These are phyloP conservation scores for Trachelus tabidus DNA, from an alignment of 2,888 invertebrate species.

Conservation along the genomic window DNA sequence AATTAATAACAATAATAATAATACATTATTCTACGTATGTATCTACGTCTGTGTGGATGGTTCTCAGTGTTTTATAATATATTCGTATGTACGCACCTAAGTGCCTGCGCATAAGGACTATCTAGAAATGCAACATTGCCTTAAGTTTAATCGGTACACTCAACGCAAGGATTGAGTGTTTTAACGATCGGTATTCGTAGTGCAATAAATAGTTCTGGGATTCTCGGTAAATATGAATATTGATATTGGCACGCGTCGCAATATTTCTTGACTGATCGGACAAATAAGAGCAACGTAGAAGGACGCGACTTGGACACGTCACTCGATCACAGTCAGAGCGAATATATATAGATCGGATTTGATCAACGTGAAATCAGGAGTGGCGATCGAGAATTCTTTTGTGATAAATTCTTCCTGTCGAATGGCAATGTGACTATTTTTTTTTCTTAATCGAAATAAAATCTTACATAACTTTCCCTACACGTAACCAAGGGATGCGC, in stretches of 20 bases:
- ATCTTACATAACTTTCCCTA: neutral
- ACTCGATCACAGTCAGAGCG: too few relatives aligned
- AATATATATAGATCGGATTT: neutral
- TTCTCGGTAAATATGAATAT: neutral
- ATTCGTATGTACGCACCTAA: constrained; percentile 12
- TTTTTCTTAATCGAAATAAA: neutral
- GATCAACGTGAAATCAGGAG: neutral
- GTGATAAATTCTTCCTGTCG: too few relatives aligned
- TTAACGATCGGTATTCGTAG: neutral
- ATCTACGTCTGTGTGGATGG: neutral
- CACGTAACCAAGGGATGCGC: neutral
- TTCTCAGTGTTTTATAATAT: constrained; percentile 13
- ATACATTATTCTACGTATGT: neutral
- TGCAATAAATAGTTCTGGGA: neutral
- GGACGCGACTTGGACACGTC: neutral
- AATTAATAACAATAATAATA: neutral
- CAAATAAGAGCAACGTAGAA: neutral
- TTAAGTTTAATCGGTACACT: constrained; percentile 20
- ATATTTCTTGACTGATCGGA: neutral
- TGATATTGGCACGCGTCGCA: neutral
- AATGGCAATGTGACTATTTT: neutral
- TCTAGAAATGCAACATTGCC: constrained; percentile 29
- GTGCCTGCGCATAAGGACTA: constrained; percentile 15
- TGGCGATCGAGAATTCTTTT: neutral
- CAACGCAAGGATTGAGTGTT: neutral